Conservation (phyloP, 2,113 vertebrate species). For the Apteryx mantelli region DNA sequence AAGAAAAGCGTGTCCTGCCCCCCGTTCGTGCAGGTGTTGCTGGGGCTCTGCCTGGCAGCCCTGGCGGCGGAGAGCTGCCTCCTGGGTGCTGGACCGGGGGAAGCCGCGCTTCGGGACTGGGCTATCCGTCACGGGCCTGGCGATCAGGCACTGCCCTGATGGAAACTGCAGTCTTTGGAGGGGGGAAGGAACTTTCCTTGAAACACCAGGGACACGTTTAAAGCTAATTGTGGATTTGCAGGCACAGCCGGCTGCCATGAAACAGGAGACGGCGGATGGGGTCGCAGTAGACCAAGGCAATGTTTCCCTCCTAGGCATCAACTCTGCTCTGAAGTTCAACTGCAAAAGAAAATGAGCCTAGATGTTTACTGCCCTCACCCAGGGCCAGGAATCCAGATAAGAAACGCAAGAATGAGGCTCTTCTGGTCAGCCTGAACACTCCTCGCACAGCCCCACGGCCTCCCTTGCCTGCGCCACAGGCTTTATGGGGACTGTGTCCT, state of each 20-base stretch:
- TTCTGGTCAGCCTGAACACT: not conserved
- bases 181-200: not conserved
- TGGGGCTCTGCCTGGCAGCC: not conserved
- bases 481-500: not conserved
- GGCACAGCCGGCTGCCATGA: not conserved
- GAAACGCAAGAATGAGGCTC: not conserved
- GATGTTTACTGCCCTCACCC: not conserved
- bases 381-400: not conserved
- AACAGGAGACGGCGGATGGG: not conserved
- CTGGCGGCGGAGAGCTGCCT: accelerated
- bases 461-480: not conserved
- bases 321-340: not conserved
- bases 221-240: not conserved
- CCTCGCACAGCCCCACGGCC: accelerated
- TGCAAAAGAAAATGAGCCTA: not conserved
- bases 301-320: accelerated
- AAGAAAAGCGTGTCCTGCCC: not conserved
- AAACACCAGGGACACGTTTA: not conserved
- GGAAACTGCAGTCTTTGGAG: not conserved
- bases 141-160: not conserved
- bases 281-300: not conserved
- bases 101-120: too few species aligned
- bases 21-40: not conserved
- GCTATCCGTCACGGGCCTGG: not conserved
- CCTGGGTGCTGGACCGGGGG: not conserved